Evolutionary conservation across 2,797 vertebrate genomes (phyloP).

Genomic region (Poecilia velifera): DNA sequence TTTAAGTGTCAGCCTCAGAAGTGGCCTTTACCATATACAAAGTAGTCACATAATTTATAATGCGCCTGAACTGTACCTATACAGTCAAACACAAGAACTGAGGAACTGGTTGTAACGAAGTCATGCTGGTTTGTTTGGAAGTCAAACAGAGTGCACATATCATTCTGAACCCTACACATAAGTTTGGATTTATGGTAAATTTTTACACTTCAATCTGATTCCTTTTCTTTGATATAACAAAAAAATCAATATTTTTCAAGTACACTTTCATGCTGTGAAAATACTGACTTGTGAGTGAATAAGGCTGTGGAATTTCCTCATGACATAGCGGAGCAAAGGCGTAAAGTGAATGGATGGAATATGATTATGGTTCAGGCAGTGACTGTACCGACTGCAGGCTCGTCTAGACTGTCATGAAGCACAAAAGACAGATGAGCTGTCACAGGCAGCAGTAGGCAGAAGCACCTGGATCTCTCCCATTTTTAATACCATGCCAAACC

Average conservation of each 20-base stretch:
- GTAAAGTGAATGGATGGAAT: slow-evolving; percentile 5
- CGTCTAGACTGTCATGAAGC: slow-evolving; percentile 61
- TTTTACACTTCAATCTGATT: neutral
- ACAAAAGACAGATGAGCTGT: slow-evolving; percentile 70
- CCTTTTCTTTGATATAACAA: neutral
- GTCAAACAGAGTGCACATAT: neutral
- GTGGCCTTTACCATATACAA: slow-evolving; percentile 4
- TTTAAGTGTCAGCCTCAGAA: slow-evolving; percentile 6
- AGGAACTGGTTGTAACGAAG: neutral
- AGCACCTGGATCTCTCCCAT: slow-evolving; percentile 45
- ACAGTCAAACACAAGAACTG: neutral
- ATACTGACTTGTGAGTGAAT: neutral
- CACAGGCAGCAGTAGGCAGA: slow-evolving; percentile 40
- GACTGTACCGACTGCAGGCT: slow-evolving; percentile 40
- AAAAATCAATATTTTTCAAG: neutral
- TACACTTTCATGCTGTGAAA: neutral
- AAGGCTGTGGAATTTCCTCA: neutral
- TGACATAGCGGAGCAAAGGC: neutral
- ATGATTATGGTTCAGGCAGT: slow-evolving; percentile 15
- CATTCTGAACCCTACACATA: neutral
- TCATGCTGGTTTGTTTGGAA: neutral
- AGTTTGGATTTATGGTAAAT: neutral
- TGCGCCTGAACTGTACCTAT: neutral
- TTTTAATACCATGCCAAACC: slow-evolving; percentile 42
- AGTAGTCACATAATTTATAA: neutral